Evolutionary conservation across 2,888 invertebrate genomes (phyloP).

Genomic region (Drosophila cracens): DNA sequence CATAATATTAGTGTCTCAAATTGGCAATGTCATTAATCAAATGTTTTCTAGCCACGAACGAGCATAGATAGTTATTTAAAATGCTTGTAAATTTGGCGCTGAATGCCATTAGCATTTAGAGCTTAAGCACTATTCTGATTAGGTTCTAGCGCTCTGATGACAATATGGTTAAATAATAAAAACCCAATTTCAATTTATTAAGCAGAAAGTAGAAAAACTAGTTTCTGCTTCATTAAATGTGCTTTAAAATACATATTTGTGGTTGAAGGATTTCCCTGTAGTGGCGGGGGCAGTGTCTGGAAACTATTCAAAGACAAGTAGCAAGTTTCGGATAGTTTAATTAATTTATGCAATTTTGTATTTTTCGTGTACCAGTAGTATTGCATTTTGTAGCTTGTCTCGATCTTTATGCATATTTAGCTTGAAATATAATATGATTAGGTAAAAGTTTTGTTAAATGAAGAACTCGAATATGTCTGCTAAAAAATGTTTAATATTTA

Average conservation of each 20-base stretch:
- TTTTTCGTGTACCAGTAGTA: slow-evolving; percentile 4
- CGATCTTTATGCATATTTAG: background rate
- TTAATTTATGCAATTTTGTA: slow-evolving; percentile 10
- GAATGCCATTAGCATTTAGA: slow-evolving; percentile 55
- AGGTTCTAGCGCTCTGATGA: background rate
- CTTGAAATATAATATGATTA: background rate
- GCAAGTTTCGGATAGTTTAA: slow-evolving; percentile 4
- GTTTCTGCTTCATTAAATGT: slow-evolving; percentile 4
- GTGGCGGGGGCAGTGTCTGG: background rate
- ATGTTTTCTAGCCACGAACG: slow-evolving; percentile 7
- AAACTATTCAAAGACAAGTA: background rate
- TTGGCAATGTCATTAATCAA: slow-evolving; percentile 70
- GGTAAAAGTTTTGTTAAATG: background rate
- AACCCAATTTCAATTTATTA: slow-evolving; percentile 1
- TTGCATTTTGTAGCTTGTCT: background rate
- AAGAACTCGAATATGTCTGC: background rate
- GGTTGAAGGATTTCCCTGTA: slow-evolving; percentile 6
- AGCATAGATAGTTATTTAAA: slow-evolving; percentile 14
- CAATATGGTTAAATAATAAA: slow-evolving; percentile 6
- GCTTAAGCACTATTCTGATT: slow-evolving; percentile 1
- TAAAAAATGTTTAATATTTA: background rate
- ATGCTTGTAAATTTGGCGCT: slow-evolving; percentile 29
- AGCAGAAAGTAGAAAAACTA: background rate
- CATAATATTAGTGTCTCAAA: slow-evolving; percentile 50
- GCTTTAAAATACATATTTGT: slow-evolving; percentile 2